Base-by-base conservation (phyloP, 2,888 invertebrate genomes). In the Ectemnius cavifrons region DNA sequence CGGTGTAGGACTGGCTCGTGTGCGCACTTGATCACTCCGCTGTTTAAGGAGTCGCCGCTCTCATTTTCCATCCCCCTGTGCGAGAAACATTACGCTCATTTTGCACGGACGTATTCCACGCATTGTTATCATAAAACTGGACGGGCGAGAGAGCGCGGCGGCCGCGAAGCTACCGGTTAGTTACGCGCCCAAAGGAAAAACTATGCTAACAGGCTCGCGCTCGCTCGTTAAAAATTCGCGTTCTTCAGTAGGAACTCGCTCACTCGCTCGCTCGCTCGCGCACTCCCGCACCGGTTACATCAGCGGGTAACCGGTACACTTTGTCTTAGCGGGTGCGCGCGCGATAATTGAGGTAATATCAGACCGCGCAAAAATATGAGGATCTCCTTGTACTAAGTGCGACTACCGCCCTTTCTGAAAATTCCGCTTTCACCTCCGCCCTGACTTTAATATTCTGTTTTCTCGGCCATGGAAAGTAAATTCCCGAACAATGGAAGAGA, bases 331-430 rank as follows among this genome's bases (percentile, higher is more conserved):
- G 52, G 16, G 52, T 0, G 52, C 5, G n/a, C n/a, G 52, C 52
- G 52, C n/a, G 52, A 52, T 52, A 52, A 52, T 52, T 52, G 16
- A 52, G 52, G 52, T 16, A 52, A 52, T 52, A 52, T 16, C 52
- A 52, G 52, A 11, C 37, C 37, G 8, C 11, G 52, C 16, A 52
- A 52, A 52, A 52, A 52, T 52, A 52, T 52, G 52, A 52, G 16
- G 8, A 52, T 16, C 52, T 16, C 52, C 16, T 52, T 16, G 5
- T 13, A 13, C 52, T 52, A 52, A 52, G 16, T 52, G 14, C 5
- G 37, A 52, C 52, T 52, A 52, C 52, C 52, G 37, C 52, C 52
- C 52, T 52, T 16, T 52, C 16, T 2, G 16, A 52, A 52, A 52
- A 14, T 52, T 52, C 16, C 16, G n/a, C 13, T 52, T 52, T 16